These are phyloP conservation scores for Papilio xuthus DNA, from an alignment of 1,140 invertebrate genomes.

Conservation along the genomic window DNA sequence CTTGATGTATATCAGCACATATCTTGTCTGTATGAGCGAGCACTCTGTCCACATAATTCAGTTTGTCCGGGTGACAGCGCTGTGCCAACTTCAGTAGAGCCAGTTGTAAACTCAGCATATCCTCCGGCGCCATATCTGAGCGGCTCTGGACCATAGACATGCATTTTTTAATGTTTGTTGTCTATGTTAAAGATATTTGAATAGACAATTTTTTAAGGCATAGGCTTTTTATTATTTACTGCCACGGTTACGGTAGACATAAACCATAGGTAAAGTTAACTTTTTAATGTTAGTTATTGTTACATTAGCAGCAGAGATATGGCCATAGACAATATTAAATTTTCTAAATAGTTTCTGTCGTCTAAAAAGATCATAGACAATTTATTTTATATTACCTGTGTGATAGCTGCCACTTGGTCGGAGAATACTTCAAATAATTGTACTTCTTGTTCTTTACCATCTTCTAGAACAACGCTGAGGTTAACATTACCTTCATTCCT, in stretches of 20 bases:
- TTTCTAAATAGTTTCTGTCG: too few relatives aligned
- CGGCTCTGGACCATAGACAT: constrained; percentile 84
- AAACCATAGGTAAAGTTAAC: too few relatives aligned
- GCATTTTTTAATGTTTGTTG: neutral
- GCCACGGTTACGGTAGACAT: too few relatives aligned
- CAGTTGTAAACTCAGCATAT: constrained; percentile 97
- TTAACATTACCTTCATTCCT: constrained; percentile 77
- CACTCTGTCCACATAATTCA: constrained; percentile 98
- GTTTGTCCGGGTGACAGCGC: constrained; percentile 97
- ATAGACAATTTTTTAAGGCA: too few relatives aligned
- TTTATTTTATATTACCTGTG: constrained; percentile 84
- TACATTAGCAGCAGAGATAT: too few relatives aligned
- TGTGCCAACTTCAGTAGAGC: constrained; percentile 97
- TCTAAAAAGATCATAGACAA: too few relatives aligned
- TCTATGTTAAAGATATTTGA: too few relatives aligned
- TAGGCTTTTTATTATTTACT: too few relatives aligned
- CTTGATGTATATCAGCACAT: constrained; percentile 66
- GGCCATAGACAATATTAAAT: too few relatives aligned
- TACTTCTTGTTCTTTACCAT: constrained; percentile 92
- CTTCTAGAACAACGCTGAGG: constrained; percentile 81
- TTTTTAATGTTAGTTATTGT: too few relatives aligned
- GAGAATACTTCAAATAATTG: constrained; percentile 99
- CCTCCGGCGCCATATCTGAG: constrained; percentile 96
- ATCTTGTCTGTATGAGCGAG: constrained; percentile 92
- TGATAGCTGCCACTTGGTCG: constrained; percentile 90